Evolutionary conservation across 1,140 invertebrate species (phyloP).

Genomic region (Drosophila lowei): DNA sequence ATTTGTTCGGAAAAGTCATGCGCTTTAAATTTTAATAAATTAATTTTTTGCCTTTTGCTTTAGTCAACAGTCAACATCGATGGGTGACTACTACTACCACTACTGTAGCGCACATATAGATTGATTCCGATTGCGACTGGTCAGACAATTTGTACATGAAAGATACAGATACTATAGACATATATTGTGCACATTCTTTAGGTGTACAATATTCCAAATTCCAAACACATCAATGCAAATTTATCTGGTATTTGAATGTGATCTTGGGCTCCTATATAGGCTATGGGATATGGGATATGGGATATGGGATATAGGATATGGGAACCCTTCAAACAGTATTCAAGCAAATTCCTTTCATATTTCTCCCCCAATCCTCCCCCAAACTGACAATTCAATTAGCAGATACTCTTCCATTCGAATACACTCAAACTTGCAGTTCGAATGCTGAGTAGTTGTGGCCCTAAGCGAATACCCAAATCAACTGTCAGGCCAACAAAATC

Average conservation of each 20-base stretch:
- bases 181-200: no score
- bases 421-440: constrained; percentile 8
- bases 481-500: constrained; percentile 53
- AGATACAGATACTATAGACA: not conserved
- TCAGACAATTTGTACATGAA: constrained; percentile 26
- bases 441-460: constrained; percentile 55
- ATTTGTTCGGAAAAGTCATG: constrained; percentile 69
- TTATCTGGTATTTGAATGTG: no score
- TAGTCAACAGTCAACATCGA: no score
- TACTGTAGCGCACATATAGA: constrained; percentile 11
- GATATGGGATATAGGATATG: no score
- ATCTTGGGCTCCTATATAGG: no score
- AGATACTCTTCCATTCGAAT: not conserved
- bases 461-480: constrained; percentile 70
- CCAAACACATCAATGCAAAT: no score
- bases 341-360: no score
- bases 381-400: constrained; percentile 1
- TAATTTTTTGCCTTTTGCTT: constrained; percentile 51
- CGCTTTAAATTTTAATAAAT: constrained; percentile 79
- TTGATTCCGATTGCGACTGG: constrained; percentile 33
- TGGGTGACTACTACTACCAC: constrained; percentile 35
- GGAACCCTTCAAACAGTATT: no score
- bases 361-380: no score
- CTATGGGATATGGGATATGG: no score
- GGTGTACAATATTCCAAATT: not conserved